Conservation (phyloP, 2,113 vertebrate genomes). For the Chamaea fasciata region DNA sequence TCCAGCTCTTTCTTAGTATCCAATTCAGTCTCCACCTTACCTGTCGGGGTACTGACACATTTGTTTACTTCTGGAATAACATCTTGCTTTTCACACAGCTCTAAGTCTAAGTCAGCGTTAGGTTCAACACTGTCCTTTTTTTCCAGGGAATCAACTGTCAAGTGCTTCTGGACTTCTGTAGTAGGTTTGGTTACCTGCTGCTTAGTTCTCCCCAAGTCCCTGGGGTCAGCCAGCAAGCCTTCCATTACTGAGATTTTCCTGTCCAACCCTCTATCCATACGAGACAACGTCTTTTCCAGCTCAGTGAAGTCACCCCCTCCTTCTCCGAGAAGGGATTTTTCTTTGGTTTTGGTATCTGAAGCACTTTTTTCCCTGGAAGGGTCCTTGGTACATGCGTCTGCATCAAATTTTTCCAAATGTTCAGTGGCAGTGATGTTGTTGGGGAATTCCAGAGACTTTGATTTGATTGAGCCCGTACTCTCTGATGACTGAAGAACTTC, state of each 20-base stretch:
- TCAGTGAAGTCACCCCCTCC: conserved; percentile 62
- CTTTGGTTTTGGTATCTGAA: conserved; percentile 65
- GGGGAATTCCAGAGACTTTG: conserved; percentile 29
- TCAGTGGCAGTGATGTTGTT: conserved; percentile 3
- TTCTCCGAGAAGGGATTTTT: conserved; percentile 46
- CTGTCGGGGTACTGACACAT: conserved; percentile 67
- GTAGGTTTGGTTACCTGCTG: conserved; percentile 33
- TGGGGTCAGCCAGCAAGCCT: conserved; percentile 29
- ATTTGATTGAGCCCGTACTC: conserved; percentile 19
- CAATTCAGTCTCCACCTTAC: conserved; percentile 64
- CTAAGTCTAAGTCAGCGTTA: conserved; percentile 69
- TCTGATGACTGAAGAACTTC: conserved; percentile 33
- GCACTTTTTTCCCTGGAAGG: neutral
- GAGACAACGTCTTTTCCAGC: conserved; percentile 62
- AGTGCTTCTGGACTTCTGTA: conserved; percentile 47
- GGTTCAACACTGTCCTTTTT: conserved; percentile 61
- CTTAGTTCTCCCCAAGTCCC: conserved; percentile 37
- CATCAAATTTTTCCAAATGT: neutral
- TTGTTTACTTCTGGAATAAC: conserved; percentile 73
- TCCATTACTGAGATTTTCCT: conserved; percentile 46
- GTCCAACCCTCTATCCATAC: neutral
- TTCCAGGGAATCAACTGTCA: conserved; percentile 38
- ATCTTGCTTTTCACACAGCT: conserved; percentile 75
- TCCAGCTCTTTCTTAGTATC: conserved; percentile 69
- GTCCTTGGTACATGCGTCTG: neutral